phyloP scores from a whole-genome alignment of 2,888 invertebrate genomes.

The Parascotia fuliginaria region DNA sequence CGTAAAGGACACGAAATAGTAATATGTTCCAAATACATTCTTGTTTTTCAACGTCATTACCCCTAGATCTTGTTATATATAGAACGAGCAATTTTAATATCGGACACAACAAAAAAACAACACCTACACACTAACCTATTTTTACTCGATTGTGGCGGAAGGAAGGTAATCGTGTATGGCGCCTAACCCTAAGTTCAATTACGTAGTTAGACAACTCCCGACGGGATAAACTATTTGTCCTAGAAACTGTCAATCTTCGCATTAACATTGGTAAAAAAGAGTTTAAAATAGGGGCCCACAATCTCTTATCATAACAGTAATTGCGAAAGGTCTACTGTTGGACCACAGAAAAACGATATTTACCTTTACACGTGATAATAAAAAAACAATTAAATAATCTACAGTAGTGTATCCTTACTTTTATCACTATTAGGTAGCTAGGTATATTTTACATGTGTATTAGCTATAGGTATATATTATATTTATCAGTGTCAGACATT shows the following conservation, averaged over 20 bases:
- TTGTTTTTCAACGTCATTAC: background rate
- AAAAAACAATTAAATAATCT: no score
- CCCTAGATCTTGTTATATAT: conserved; percentile 5
- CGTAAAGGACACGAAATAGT: background rate
- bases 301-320: no score
- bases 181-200: no score
- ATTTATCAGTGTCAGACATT: background rate
- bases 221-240: no score
- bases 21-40: conserved; percentile 1
- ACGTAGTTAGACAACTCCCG: no score
- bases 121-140: conserved; percentile 36
- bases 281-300: no score
- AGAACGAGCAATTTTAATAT: conserved; percentile 11
- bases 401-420: no score
- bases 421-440: background rate
- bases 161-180: background rate
- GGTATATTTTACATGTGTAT: background rate
- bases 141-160: conserved; percentile 1
- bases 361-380: no score
- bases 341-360: no score
- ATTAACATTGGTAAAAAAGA: no score
- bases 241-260: no score
- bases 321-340: no score
- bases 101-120: conserved; percentile 11
- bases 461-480: background rate